phyloP scores from a whole-genome alignment of 1,140 invertebrate species.

The Drosophila sproati region DNA sequence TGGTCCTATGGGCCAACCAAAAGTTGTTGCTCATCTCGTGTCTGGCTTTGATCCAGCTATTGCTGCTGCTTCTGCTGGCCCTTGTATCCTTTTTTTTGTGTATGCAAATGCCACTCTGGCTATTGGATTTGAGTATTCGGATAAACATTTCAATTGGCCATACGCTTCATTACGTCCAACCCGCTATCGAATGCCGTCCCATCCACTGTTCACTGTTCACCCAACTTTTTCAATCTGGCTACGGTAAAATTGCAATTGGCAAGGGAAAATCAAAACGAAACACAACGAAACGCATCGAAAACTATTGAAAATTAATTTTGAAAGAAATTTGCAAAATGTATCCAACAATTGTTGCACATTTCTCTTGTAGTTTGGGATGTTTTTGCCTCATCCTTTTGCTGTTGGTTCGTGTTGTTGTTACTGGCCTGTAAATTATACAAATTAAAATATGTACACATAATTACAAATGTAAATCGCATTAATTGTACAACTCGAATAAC shows the following conservation, averaged over 20 bases:
- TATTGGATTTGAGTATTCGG: constrained; percentile 77
- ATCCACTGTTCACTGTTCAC: constrained; percentile 34
- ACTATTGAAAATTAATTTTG: constrained; percentile 73
- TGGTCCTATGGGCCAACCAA: constrained; percentile 4
- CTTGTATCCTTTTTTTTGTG: constrained; percentile 14
- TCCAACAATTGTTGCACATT: constrained; percentile 35
- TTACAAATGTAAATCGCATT: constrained; percentile 81
- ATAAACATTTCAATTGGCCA: constrained; percentile 80
- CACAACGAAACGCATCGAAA: constrained; percentile 31
- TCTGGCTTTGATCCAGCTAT: neutral
- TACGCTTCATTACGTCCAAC: constrained; percentile 68
- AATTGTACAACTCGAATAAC: constrained; percentile 59
- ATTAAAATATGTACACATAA: constrained; percentile 81
- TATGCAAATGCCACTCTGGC: constrained; percentile 47
- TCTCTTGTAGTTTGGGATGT: constrained; percentile 1
- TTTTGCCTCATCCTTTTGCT: constrained; percentile 11
- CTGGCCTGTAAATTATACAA: constrained; percentile 67
- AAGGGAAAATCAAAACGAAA: constrained; percentile 20
- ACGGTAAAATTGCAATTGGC: constrained; percentile 33
- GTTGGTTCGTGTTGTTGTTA: neutral
- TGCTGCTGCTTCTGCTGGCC: neutral
- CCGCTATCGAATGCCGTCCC: constrained; percentile 9
- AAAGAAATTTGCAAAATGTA: constrained; percentile 43
- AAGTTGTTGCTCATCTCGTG: constrained; percentile 34
- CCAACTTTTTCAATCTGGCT: constrained; percentile 72